Conservation (phyloP, 2,888 invertebrate species). For the Troides aeacus region DNA sequence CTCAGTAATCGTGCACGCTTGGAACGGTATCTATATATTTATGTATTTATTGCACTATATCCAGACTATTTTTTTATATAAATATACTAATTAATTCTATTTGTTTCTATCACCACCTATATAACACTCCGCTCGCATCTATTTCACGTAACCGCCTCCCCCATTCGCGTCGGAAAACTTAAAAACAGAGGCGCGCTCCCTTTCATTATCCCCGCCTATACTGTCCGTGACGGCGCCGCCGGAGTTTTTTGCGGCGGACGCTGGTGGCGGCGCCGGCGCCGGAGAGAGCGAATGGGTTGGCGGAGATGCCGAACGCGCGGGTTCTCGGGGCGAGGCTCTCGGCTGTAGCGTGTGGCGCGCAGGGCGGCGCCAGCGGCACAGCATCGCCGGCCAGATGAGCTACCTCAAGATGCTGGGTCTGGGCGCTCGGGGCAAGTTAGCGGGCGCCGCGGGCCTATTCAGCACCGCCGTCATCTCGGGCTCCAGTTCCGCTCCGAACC, state of each 20-base stretch:
- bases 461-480: conserved; percentile 98
- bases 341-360: conserved; percentile 63
- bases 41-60: conserved; percentile 32
- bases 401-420: conserved; percentile 94
- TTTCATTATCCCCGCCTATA: conserved; percentile 22
- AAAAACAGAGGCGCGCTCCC: conserved; percentile 34
- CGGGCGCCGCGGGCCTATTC: conserved; percentile 91
- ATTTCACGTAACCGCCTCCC: conserved; percentile 51
- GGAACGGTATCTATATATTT: conserved; percentile 41
- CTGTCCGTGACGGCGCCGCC: conserved; percentile 32
- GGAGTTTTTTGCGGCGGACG: conserved; percentile 40
- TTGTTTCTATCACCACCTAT: conserved; percentile 55
- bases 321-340: conserved; percentile 41
- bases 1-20: conserved; percentile 21
- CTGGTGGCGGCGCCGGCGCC: conserved; percentile 17
- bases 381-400: conserved; percentile 97
- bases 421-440: conserved; percentile 79
- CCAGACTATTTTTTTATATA: conserved; percentile 36
- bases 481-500: conserved; percentile 94
- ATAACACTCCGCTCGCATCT: conserved; percentile 52
- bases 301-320: conserved; percentile 24
- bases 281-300: conserved; percentile 28
- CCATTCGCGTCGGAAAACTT: conserved; percentile 28
- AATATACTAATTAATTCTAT: conserved; percentile 56
- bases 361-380: conserved; percentile 95